phyloP scores from a whole-genome alignment of 2,888 invertebrate species.

The Drosophila pseudotakahashii region DNA sequence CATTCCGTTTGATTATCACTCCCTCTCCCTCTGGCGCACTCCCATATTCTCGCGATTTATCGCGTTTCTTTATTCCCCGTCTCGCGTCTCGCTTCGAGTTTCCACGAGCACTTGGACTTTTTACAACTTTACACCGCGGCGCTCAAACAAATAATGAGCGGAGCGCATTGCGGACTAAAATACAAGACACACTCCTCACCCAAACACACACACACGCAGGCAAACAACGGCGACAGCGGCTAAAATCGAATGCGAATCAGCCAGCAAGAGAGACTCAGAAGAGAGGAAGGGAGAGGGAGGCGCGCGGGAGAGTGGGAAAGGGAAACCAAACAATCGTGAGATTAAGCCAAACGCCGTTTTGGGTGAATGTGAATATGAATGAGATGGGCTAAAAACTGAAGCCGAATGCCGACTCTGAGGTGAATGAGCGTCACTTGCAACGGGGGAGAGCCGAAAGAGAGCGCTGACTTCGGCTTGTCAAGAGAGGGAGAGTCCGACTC shows the following conservation, averaged over 20 bases:
- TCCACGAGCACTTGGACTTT: slow-evolving; percentile 75
- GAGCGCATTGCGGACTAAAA: slow-evolving; percentile 78
- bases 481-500: slow-evolving; percentile 21
- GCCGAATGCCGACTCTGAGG: slow-evolving; percentile 57
- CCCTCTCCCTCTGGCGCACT: slow-evolving; percentile 39
- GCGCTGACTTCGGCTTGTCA: slow-evolving; percentile 21
- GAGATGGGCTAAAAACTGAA: slow-evolving; percentile 62
- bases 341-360: slow-evolving; percentile 80
- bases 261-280: slow-evolving; percentile 61
- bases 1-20: slow-evolving; percentile 73
- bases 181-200: slow-evolving; percentile 78
- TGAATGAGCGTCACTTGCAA: slow-evolving; percentile 78
- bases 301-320: slow-evolving; percentile 52
- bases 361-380: slow-evolving; percentile 80
- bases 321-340: slow-evolving; percentile 78
- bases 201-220: slow-evolving; percentile 45
- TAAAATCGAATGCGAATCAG: slow-evolving; percentile 78
- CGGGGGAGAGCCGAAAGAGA: slow-evolving; percentile 44
- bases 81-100: slow-evolving; percentile 20
- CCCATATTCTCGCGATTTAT: slow-evolving; percentile 50
- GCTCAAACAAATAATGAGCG: slow-evolving; percentile 84
- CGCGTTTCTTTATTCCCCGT: slow-evolving; percentile 45
- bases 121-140: slow-evolving; percentile 84
- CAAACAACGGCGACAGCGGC: slow-evolving; percentile 56
- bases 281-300: slow-evolving; percentile 68